Evolutionary conservation across 2,797 vertebrate species (phyloP), one percentile per base, ranked within the genome.

Genomic region (Fratercula arctica): DNA sequence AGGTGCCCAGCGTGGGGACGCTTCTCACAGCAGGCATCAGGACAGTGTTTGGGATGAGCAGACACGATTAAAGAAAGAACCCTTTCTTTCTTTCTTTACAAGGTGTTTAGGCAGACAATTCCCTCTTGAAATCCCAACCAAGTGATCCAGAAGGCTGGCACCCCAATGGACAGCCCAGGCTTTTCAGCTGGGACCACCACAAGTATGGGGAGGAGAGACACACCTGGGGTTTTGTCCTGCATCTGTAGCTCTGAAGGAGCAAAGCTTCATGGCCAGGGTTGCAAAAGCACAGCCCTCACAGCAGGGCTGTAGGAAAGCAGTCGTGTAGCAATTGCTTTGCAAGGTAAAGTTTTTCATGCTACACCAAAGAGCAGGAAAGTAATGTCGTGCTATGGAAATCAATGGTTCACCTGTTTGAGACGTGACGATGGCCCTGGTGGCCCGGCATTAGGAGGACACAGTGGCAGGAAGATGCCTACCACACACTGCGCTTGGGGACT

Each of bases 1-100:
- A 59, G 29, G 10, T 0, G 1, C 10, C 23, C 3, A 0, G 9
- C 0, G 2, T 14, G 19, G 69, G 39, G 31, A 31, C 23, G 31
- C 45, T 86, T 76, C 53, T n/a, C 25, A 11, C 0, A 1, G 14
- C 63, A 37, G 48, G 11, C 39, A 59, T 46, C 1, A 0, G 61
- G 17, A 46, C n/a, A 82, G 67, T 0, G 0, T 39, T 46, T 39
- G 57, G 48, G 18, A 19, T 29, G 54, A 78, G 63, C 1, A 2
- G 25, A 50, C 4, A 70, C 29, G 26, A 41, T 56, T 51, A 72
- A 60, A 51, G 25, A 51, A 51, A 23, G 39, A 13, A 63, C 10
- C 12, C 28, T 87, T 70, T 66, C 26, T 53, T 73, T 88, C 43
- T 67, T 60, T 31, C n/a, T n/a, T n/a, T n/a, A 33, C 13, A 46